phyloP scores from a whole-genome alignment of 2,888 invertebrate genomes.

The Brenthis hecate region DNA sequence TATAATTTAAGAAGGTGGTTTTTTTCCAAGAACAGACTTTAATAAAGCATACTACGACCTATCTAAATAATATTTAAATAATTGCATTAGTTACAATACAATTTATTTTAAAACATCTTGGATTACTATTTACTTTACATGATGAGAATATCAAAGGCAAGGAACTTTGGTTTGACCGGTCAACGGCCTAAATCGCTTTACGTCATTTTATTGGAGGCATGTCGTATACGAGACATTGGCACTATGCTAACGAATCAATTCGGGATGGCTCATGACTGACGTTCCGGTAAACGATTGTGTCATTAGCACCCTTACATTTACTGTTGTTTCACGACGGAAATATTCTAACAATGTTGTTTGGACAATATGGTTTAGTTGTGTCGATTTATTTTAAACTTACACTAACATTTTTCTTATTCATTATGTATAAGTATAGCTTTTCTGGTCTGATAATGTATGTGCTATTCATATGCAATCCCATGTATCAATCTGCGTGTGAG shows the following conservation, averaged over 20 bases:
- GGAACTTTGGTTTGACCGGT: constrained; percentile 62
- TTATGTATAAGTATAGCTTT: background rate
- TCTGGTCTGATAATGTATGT: constrained; percentile 6
- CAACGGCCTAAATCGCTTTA: constrained; percentile 61
- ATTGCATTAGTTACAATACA: too few relatives aligned
- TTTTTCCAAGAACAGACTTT: too few relatives aligned
- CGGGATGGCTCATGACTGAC: constrained; percentile 54
- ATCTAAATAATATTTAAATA: too few relatives aligned
- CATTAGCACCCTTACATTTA: constrained; percentile 48
- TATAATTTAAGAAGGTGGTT: too few relatives aligned
- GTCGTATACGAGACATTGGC: constrained; percentile 50
- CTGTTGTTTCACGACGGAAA: constrained; percentile 34
- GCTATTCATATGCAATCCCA: constrained; percentile 5
- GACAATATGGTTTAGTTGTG: constrained; percentile 25
- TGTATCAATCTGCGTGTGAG: constrained; percentile 23
- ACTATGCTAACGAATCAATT: constrained; percentile 66
- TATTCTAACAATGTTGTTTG: constrained; percentile 31
- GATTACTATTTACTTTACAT: background rate
- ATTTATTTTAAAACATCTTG: background rate
- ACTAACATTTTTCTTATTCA: background rate
- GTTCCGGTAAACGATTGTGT: constrained; percentile 52
- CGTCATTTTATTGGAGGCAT: constrained; percentile 37
- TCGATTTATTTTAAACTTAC: constrained; percentile 10
- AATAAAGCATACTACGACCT: too few relatives aligned
- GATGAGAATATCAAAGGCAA: constrained; percentile 30